A percentile compares a stretch with the other conserved stretches of the same genome.
phyloP scores from a whole-genome alignment of 2,113 vertebrate species.

The Rhinogobius similis region DNA sequence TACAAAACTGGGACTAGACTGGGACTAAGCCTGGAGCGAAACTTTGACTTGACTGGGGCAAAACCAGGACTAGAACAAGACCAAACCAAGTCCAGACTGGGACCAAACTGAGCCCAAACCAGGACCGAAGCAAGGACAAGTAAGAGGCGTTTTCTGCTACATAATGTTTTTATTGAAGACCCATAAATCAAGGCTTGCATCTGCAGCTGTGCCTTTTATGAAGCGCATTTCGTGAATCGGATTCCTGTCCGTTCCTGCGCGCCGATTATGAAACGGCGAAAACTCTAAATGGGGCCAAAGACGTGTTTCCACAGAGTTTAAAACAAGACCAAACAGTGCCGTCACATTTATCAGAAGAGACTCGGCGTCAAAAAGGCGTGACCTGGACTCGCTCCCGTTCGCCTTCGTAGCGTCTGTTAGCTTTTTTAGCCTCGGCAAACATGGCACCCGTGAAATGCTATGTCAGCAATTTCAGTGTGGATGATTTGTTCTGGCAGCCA shows the following conservation, averaged over 20 bases:
- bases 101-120: not conserved
- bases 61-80: not conserved
- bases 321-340: conserved; percentile 16
- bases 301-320: conserved; percentile 23
- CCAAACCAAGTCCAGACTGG: not conserved
- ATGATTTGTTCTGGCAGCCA: not conserved
- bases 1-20: not conserved
- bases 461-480: not conserved
- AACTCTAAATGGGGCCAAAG: not conserved
- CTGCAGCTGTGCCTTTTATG: not conserved
- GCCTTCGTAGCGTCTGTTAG: not conserved
- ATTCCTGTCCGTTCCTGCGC: not conserved
- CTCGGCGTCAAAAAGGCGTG: not conserved
- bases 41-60: not conserved
- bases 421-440: not conserved
- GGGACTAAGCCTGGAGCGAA: no score
- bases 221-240: not conserved
- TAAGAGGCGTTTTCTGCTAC: no score
- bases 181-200: not conserved
- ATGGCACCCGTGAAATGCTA: not conserved
- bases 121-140: not conserved
- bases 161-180: no score
- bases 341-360: conserved; percentile 4
- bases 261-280: not conserved
- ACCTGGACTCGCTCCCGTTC: not conserved